These are phyloP conservation scores for Channa maculata DNA, from an alignment of 2,113 vertebrate genomes.

Conservation along the genomic window DNA sequence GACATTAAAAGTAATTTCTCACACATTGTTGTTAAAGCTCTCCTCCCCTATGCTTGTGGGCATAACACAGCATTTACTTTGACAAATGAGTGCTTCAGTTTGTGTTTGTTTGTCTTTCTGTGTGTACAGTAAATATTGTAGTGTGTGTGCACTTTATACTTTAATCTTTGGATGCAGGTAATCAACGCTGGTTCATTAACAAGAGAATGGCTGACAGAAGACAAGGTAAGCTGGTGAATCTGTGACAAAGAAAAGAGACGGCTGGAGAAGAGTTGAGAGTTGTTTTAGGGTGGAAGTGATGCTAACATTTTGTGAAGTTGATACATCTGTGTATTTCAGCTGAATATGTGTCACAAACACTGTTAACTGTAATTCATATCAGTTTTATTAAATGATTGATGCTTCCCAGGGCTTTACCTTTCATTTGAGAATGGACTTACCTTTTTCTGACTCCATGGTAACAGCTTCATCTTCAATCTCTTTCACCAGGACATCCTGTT, in stretches of 20 bases:
- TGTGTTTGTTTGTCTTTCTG: slow-evolving; percentile 19
- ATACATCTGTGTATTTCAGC: slow-evolving; percentile 49
- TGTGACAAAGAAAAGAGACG: not conserved
- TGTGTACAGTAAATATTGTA: slow-evolving; percentile 35
- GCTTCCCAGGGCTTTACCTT: not conserved
- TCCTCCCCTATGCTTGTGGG: slow-evolving; percentile 20
- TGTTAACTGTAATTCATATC: not conserved
- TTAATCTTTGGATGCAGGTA: slow-evolving; percentile 1
- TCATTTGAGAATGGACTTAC: slow-evolving; percentile 37
- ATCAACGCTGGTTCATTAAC: not conserved
- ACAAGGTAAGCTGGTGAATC: not conserved
- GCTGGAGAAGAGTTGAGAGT: not conserved
- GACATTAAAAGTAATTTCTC: slow-evolving; percentile 10
- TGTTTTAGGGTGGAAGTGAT: slow-evolving; percentile 14
- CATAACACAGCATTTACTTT: slow-evolving; percentile 55
- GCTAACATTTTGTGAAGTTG: slow-evolving; percentile 41
- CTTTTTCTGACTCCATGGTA: slow-evolving; percentile 41
- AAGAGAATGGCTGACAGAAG: not conserved
- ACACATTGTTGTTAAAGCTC: slow-evolving; percentile 31
- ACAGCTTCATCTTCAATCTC: slow-evolving; percentile 12
- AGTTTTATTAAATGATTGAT: not conserved
- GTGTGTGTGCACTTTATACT: slow-evolving; percentile 17
- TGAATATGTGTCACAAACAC: slow-evolving; percentile 47
- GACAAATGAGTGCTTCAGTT: slow-evolving; percentile 35
- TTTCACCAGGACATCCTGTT: slow-evolving; percentile 2